Base-by-base conservation (phyloP, 2,113 vertebrate species). In the Oncorhynchus keta region DNA sequence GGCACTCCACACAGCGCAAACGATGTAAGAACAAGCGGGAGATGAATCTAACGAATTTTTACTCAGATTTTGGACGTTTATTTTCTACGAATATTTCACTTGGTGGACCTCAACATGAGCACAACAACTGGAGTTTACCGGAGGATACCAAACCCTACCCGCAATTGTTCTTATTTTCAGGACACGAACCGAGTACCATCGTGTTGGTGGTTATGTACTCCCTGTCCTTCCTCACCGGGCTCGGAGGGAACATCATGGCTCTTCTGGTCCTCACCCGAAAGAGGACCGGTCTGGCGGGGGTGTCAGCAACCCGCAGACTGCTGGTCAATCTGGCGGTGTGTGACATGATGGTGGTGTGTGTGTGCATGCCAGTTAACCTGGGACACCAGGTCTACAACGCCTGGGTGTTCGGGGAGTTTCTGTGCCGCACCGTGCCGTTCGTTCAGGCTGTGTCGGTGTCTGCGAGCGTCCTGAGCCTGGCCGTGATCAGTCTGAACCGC, bases 301-400 rank as follows among this genome's bases (percentile, higher is more conserved):
- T 82, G 0, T 88, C 89, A 4, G 87, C 87, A 1, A 92, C 91
- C 74, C 82, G 90, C 35, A 81, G 87, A 64, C 87, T 92, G 11
- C 84, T 92, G 22, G 81, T 91, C 20, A 92, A 92, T 75, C 74
- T 92, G 81, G 89, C 91, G 5, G 79, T 89, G 13, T 92, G 91
- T 68, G 91, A 92, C 73, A 92, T 91, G 91, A 88, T 92, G 89
- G 91, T 92, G 72, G 89, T 92, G 69, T 91, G 89, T 45, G 83
- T 92, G 24, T 92, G 91, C 73, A 92, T 92, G 91, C 91, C 91
- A 0, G 90, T 91, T 0, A 92, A 89, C 14, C 81, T 92, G n/a
- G 89, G 87, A 4, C 91, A 91, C 45, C 89, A 92, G 84, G 85
- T 92, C 4, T 88, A 91, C 75, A 90, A 88, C 71, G 90, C 83